Evolutionary conservation across 2,888 invertebrate genomes (phyloP).

Genomic region (Cryptus armator): DNA sequence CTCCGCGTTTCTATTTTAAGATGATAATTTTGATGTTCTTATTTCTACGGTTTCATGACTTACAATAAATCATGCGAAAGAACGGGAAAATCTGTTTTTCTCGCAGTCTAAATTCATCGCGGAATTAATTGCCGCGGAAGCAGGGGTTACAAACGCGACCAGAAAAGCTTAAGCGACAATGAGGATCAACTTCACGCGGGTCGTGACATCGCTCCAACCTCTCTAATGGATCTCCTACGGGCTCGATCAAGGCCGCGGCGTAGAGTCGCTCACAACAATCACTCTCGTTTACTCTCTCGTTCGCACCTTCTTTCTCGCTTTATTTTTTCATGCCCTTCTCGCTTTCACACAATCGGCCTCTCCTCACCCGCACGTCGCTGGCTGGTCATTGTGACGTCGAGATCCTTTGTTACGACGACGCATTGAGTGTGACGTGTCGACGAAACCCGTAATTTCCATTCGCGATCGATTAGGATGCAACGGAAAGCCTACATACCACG

Average conservation of each 20-base stretch:
- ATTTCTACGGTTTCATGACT: not conserved
- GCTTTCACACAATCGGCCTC: constrained; percentile 18
- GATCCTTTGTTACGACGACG: constrained; percentile 59
- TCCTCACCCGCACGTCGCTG: constrained; percentile 39
- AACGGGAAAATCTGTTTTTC: constrained; percentile 12
- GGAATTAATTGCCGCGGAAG: constrained; percentile 6
- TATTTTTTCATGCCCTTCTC: constrained; percentile 14
- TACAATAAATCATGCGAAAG: not conserved
- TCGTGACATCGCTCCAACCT: constrained; percentile 24
- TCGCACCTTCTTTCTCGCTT: not conserved
- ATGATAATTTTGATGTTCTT: not conserved
- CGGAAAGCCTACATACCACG: constrained; percentile 29
- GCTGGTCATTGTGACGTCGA: constrained; percentile 59
- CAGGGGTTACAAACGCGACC: constrained; percentile 7
- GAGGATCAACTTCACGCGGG: constrained; percentile 30
- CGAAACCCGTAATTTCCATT: constrained; percentile 57
- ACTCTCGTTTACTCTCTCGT: not conserved
- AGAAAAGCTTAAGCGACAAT: constrained; percentile 26
- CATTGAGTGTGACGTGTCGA: constrained; percentile 45
- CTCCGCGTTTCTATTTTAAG: not conserved
- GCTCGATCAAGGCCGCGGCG: constrained; percentile 21
- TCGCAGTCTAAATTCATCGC: not conserved
- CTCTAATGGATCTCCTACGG: constrained; percentile 40
- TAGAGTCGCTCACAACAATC: not conserved
- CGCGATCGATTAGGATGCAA: constrained; percentile 44